These are phyloP conservation scores for Podarcis raffonei DNA, from an alignment of 2,113 vertebrate species.

Conservation along the genomic window DNA sequence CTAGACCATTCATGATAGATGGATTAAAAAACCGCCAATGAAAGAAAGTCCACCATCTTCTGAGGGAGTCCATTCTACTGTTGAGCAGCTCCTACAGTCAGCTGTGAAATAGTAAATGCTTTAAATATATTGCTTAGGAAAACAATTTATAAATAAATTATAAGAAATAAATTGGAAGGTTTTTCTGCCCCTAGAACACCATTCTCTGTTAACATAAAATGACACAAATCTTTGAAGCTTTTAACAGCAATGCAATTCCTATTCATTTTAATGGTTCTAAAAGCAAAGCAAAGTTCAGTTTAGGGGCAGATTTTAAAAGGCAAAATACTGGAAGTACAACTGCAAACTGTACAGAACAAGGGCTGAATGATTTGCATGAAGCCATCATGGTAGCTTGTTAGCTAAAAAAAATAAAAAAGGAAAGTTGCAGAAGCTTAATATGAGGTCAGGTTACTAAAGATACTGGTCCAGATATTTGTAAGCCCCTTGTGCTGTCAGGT, in stretches of 20 bases:
- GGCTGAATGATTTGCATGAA: not conserved
- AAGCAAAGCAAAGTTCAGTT: not conserved
- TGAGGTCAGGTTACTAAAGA: not conserved
- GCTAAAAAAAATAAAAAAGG: not conserved
- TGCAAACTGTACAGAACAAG: not conserved
- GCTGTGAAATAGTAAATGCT: too few relatives aligned
- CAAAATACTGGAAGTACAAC: not conserved
- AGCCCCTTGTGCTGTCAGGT: not conserved
- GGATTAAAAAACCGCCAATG: too few relatives aligned
- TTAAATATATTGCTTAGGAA: too few relatives aligned
- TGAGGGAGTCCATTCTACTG: too few relatives aligned
- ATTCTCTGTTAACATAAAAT: slow-evolving; percentile 3
- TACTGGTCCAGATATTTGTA: not conserved
- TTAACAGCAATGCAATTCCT: not conserved
- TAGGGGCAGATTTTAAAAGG: not conserved
- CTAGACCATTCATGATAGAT: too few relatives aligned
- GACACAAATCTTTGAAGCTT: not conserved
- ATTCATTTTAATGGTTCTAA: not conserved
- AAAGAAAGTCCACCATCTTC: too few relatives aligned
- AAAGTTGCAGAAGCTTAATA: not conserved
- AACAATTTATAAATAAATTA: too few relatives aligned
- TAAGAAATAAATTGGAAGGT: too few relatives aligned
- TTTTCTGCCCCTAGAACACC: not conserved
- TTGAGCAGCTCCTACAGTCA: too few relatives aligned
- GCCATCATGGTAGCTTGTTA: not conserved